These are phyloP conservation scores for Pocota personata DNA, from an alignment of 2,888 invertebrate species.

Conservation along the genomic window DNA sequence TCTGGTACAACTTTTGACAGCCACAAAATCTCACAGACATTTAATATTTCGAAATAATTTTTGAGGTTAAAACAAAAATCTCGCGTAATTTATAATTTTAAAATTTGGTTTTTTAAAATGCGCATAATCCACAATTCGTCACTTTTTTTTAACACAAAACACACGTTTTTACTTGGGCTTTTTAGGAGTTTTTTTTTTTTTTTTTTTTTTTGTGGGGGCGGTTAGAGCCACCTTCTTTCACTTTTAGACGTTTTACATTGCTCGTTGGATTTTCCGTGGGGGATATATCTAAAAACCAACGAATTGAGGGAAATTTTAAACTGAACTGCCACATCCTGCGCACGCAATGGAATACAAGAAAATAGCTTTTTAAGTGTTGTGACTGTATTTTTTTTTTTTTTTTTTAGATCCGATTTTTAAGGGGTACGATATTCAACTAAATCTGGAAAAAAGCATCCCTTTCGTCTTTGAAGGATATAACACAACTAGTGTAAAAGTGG, in stretches of 20 bases:
- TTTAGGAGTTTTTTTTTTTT: slow-evolving; percentile 16
- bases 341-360: slow-evolving; percentile 43
- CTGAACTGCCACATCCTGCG: slow-evolving; percentile 65
- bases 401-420: slow-evolving; percentile 68
- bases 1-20: not conserved
- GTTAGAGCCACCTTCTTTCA: slow-evolving; percentile 27
- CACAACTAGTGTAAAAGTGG: slow-evolving; percentile 38
- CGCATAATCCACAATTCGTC: slow-evolving; percentile 63
- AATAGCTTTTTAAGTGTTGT: slow-evolving; percentile 20
- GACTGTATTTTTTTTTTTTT: not conserved
- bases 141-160: slow-evolving; percentile 41
- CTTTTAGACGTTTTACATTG: slow-evolving; percentile 39
- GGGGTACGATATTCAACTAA: slow-evolving; percentile 63
- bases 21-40: not conserved
- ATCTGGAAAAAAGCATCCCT: slow-evolving; percentile 62
- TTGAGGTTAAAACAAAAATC: slow-evolving; percentile 35
- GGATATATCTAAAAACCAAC: not conserved
- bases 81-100: slow-evolving; percentile 41
- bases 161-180: slow-evolving; percentile 24
- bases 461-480: slow-evolving; percentile 11
- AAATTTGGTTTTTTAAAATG: slow-evolving; percentile 57
- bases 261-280: slow-evolving; percentile 16
- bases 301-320: slow-evolving; percentile 53
- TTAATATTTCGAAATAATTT: slow-evolving; percentile 17
- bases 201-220: not conserved